Conservation (phyloP, 2,888 invertebrate genomes). For the Lydus trimaculatus region DNA sequence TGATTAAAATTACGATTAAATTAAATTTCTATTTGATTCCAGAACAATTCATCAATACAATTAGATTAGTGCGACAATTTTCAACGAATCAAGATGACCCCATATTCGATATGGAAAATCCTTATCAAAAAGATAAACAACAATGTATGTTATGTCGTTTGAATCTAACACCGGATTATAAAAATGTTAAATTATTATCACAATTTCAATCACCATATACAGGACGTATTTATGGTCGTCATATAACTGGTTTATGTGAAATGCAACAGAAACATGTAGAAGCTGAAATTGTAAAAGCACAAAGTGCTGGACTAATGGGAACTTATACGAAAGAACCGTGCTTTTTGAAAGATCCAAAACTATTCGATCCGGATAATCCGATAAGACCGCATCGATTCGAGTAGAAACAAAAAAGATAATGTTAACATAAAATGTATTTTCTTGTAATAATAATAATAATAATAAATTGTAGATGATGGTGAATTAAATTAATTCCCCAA, state of each 20-base stretch:
- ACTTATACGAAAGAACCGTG: constrained; percentile 79
- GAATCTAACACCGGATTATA: constrained; percentile 85
- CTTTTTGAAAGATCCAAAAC: constrained; percentile 85
- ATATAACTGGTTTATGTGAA: constrained; percentile 93
- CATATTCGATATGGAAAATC: constrained; percentile 74
- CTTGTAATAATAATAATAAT: neutral
- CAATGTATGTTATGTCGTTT: constrained; percentile 85
- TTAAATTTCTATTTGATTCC: neutral
- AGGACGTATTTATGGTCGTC: constrained; percentile 88
- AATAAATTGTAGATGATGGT: neutral
- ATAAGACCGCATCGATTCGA: constrained; percentile 80
- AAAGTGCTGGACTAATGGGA: constrained; percentile 83
- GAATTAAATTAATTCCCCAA: constrained; percentile 20
- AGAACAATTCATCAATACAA: neutral
- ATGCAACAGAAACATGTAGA: constrained; percentile 79
- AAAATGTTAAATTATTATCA: constrained; percentile 88
- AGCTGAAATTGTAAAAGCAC: constrained; percentile 77
- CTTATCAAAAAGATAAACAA: constrained; percentile 75
- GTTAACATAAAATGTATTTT: neutral
- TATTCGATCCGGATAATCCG: constrained; percentile 90
- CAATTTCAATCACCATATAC: constrained; percentile 97
- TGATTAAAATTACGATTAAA: neutral
- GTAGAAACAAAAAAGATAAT: constrained; percentile 43
- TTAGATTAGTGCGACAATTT: neutral
- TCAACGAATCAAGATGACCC: constrained; percentile 57